Base-by-base conservation (phyloP, 2,888 invertebrate genomes). In the Crematogaster levior region DNA sequence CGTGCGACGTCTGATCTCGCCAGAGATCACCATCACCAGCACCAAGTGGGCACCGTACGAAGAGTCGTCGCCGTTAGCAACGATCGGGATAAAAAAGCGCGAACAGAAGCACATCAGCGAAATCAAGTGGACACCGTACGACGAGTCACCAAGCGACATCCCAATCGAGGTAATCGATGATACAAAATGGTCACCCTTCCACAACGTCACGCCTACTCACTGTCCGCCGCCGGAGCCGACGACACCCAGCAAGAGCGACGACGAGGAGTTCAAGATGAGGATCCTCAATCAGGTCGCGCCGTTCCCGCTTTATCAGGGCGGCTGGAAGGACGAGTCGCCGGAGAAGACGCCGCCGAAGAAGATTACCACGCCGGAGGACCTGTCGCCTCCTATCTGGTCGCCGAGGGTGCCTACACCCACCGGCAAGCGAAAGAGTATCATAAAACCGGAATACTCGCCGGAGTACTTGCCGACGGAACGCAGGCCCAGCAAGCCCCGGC, bases 41-140 rank as follows among this genome's bases (percentile, higher is more conserved):
- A 92, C 93, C 2, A 94, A 93, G 66, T 94, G 94, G 94, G 92
- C 92, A 3, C 94, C 94, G 0, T 94, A 94, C 89, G 93, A 94
- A 84, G 93, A 93, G 15, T 91, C 92, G 66, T 94, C 94, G 4
- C 94, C 94, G 2, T 56, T 94, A 46, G 94, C 94, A 10, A 93
- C 91, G 15, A 88, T 94, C 12, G 94, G 94, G 2, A 92, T 93
- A 0, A 92, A 90, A 66, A 93, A 93, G 72, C 91, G 94, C 9
- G 94, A 94, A 56, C 91, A 92, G 12, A 94, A 93, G 82, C 91
- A 86, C 79, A 90, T 94, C 60, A 92, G 92, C 81, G 94, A 94
- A 74, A 93, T 94, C 81, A 91, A 92, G 43, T 94, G 94, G 94
- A 91, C 90, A 0, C 94, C 94, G 1, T 94, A 92, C 86, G 93